Base-by-base conservation (phyloP, 2,113 vertebrate genomes). In the Gorilla gorilla region DNA sequence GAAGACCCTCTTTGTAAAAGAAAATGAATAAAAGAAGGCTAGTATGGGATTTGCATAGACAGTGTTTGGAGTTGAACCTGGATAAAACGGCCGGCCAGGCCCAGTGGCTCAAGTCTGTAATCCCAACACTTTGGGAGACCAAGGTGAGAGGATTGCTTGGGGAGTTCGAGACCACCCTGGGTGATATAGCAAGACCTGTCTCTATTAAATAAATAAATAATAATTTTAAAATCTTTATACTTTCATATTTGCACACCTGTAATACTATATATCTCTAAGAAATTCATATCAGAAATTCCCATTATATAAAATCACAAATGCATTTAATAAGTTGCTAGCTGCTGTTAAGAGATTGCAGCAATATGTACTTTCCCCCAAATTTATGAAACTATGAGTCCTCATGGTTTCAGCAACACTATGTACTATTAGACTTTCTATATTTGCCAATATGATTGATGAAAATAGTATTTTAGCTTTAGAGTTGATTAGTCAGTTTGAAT, bases 391-490 rank as follows among this genome's bases (percentile, higher is more conserved):
- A 35, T 78, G 55, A 6, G 0, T 66, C n/a, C 25, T 61, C 18
- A 70, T 70, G 64, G 30, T 50, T 86, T 93, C 8, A 59, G 66
- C 8, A 61, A 75, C 48, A 75, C 18, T 75, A 14, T 93, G 1
- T 84, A n/a, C 57, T 82, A 27, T 76, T 80, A 85, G 16, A 48
- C 22, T 17, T 43, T 82, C 96, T 35, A 32, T 84, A 59, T 93
- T 92, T 68, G 66, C 87, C 38, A 75, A 1, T 76, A 48, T 40
- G 30, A 52, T 80, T 78, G 55, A 59, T 68, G 11, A 93, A 76
- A 94, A 91, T 82, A 10, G 23, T 81, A 84, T 86, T 87, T 89
- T 25, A 88, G 48, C 38, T 92, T 91, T 30, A 89, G 79, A 96
- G 95, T 70, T 80, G 17, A 80, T 57, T 25, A 57, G 82, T 50